Base-by-base conservation (phyloP, 1,140 invertebrate species). In the Portunus trituberculatus region DNA sequence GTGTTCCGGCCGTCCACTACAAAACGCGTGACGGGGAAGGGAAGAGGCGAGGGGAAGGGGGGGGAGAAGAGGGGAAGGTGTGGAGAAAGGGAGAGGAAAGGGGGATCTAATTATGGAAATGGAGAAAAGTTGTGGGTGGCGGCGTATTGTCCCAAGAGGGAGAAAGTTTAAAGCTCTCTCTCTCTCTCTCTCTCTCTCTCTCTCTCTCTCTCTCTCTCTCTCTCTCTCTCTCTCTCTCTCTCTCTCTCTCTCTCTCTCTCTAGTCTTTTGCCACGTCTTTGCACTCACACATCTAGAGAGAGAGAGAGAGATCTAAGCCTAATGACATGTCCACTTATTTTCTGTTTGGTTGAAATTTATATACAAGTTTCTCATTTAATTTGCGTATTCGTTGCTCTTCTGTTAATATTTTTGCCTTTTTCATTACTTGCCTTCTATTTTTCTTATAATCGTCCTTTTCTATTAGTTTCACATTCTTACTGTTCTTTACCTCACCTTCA, bases 101-200 rank as follows among this genome's bases (percentile, higher is more conserved):
- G 67, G 67, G 67, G 16, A n/a, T n/a, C 67, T 76, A 76, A 76
- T 76, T 76, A 76, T 76, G 67, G 67, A 20, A 76, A 25, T 76
- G 67, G 25, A n/a, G 67, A n/a, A 76, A 76, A 76, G 67, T 76
- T 76, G 67, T n/a, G n/a, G 67, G 67, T 76, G 25, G 67, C 3
- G 16, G 67, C 67, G 67, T 76, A n/a, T 76, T 76, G 67, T 76
- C 67, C 67, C 67, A n/a, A 20, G 67, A 76, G 67, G 6, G n/a
- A 76, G 67, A 76, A 76, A 76, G 67, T 76, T 76, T 76, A 76
- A 76, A 76, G 67, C 67, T n/a, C 59, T 76, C 67, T 76, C 67
- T 76, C 67, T 76, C 67, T 76, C 67, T 76, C 67, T 76, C 67
- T 76, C 67, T 76, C 67, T 76, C 67, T 76, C 67, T 76, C 67